A percentile compares a stretch with the other conserved stretches of the same genome.
These are phyloP conservation scores for Acrocephalus kingi DNA, from an alignment of 2,113 vertebrate genomes.

Conservation along the genomic window DNA sequence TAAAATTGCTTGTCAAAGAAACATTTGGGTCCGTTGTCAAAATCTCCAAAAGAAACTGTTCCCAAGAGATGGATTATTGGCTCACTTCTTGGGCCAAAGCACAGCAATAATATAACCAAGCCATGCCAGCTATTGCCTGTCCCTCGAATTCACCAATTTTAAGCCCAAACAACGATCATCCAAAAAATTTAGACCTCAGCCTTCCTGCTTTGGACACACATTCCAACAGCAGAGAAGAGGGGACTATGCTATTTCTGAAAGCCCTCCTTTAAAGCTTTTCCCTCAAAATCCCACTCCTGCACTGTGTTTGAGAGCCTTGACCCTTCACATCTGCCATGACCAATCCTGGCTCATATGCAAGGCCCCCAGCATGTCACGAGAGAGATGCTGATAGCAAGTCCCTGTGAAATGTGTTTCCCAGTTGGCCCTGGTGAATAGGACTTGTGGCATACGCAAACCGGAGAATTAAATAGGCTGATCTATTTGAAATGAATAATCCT, in stretches of 20 bases:
- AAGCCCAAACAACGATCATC: neutral
- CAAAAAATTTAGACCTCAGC: neutral
- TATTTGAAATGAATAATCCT: neutral
- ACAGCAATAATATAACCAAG: neutral
- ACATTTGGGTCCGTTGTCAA: neutral
- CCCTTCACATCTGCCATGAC: neutral
- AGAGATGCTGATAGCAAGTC: neutral
- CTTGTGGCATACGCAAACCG: neutral
- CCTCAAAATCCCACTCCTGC: neutral
- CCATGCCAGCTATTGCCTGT: neutral
- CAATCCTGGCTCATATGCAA: neutral
- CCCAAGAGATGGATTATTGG: neutral
- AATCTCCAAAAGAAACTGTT: neutral
- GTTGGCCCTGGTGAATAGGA: neutral
- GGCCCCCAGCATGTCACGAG: fast-evolving
- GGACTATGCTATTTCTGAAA: neutral
- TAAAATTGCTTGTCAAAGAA: neutral
- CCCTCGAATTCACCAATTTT: fast-evolving
- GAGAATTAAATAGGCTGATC: neutral
- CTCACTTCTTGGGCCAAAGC: neutral
- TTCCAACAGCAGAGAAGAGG: neutral
- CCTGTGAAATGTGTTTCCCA: neutral
- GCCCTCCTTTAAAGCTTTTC: neutral
- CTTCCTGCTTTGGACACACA: neutral
- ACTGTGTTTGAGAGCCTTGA: neutral